A percentile compares a stretch with the other conserved stretches of the same genome.
phyloP scores from a whole-genome alignment of 2,113 vertebrate genomes.

The Miniopterus natalensis region DNA sequence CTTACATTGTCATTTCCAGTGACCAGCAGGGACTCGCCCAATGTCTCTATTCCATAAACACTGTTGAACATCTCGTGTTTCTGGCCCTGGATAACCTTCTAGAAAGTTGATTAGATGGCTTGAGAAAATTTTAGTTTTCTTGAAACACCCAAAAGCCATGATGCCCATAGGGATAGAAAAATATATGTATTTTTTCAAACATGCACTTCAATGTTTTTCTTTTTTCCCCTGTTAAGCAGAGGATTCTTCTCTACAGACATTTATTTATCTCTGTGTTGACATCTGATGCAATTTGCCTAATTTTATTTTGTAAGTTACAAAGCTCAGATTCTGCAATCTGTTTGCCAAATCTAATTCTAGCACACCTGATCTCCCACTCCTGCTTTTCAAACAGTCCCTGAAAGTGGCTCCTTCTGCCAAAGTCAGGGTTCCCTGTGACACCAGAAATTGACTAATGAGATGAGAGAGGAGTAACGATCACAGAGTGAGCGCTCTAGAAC shows the following conservation, averaged over 20 bases:
- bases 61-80: neutral
- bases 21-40: neutral
- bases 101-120: constrained; percentile 5
- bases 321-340: neutral
- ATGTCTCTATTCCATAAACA: neutral
- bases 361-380: neutral
- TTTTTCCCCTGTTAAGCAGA: neutral
- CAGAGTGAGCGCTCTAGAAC: neutral
- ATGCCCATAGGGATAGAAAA: neutral
- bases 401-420: neutral
- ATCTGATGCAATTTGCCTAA: neutral
- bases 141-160: neutral
- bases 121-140: constrained; percentile 39
- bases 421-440: neutral
- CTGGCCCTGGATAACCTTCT: neutral
- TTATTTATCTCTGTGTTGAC: constrained; percentile 22
- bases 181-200: neutral
- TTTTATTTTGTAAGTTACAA: constrained; percentile 23
- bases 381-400: neutral
- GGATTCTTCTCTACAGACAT: neutral
- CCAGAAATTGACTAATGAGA: neutral
- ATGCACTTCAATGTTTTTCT: neutral
- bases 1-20: neutral
- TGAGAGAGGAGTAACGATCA: neutral
- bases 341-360: neutral